phyloP scores from a whole-genome alignment of 2,113 vertebrate genomes.

The Rissa tridactyla region DNA sequence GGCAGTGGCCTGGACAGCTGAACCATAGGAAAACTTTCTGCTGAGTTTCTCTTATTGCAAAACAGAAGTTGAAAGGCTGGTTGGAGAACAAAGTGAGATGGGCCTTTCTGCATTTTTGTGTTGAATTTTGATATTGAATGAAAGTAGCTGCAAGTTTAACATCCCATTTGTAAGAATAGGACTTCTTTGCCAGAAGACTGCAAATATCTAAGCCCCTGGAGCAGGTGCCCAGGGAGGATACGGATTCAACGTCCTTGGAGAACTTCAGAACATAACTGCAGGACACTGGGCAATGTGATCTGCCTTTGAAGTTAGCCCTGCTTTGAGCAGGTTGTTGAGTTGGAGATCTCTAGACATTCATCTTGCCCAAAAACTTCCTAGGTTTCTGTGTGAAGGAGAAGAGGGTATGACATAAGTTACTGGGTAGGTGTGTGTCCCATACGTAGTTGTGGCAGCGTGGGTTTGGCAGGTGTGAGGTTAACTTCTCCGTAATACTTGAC shows the following conservation, averaged over 20 bases:
- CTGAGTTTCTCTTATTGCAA: background rate
- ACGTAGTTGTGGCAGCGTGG: background rate
- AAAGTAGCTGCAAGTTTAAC: background rate
- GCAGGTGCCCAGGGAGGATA: background rate
- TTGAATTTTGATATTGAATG: background rate
- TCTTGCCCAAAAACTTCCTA: background rate
- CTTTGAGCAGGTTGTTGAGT: background rate
- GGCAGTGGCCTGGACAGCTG: background rate
- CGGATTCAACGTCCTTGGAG: background rate
- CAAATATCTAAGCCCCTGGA: background rate
- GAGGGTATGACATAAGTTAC: background rate
- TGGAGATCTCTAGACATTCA: background rate
- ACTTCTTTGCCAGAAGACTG: background rate
- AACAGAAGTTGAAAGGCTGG: accelerated
- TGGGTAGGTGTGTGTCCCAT: accelerated
- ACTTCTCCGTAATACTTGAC: accelerated
- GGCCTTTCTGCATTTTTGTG: background rate
- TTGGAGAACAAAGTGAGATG: background rate
- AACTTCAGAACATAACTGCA: background rate
- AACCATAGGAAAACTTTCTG: background rate
- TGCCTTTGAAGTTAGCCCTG: background rate
- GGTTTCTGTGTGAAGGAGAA: background rate
- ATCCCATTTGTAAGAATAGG: background rate
- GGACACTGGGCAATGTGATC: background rate
- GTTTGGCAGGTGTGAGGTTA: background rate